phyloP scores from a whole-genome alignment of 2,888 invertebrate genomes.

The Leucoptera coffeella region DNA sequence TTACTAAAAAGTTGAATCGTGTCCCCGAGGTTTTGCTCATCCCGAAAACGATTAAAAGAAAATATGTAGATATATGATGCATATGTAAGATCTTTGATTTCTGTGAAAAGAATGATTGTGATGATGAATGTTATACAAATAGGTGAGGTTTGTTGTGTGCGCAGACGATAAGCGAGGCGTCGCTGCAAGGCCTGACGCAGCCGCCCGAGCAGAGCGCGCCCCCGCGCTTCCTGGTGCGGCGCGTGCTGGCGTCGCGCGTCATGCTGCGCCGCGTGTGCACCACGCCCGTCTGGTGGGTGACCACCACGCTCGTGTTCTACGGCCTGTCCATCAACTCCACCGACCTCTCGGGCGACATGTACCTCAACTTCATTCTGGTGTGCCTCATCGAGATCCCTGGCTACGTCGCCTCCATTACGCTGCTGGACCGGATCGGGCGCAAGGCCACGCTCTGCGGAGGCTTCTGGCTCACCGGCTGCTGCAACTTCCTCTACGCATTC shows the following conservation, averaged over 20 bases:
- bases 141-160: too few species aligned
- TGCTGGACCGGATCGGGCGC: conserved; percentile 56
- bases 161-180: conserved; percentile 38
- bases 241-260: conserved; percentile 18
- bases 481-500: conserved; percentile 57
- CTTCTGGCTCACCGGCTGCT: conserved; percentile 55
- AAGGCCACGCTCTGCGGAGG: conserved; percentile 50
- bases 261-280: conserved; percentile 17
- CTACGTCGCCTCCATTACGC: conserved; percentile 49
- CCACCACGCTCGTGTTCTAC: conserved; percentile 60
- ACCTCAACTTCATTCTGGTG: conserved; percentile 58
- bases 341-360: conserved; percentile 56
- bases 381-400: conserved; percentile 63
- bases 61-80: too few species aligned
- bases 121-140: too few species aligned
- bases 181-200: conserved; percentile 24
- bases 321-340: conserved; percentile 62
- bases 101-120: too few species aligned
- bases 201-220: conserved; percentile 17
- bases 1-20: too few species aligned
- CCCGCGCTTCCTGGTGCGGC: conserved; percentile 23
- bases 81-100: too few species aligned
- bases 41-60: too few species aligned
- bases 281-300: conserved; percentile 57
- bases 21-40: too few species aligned